Conservation (phyloP, 2,113 vertebrate genomes). For the Caranx melampygus region DNA sequence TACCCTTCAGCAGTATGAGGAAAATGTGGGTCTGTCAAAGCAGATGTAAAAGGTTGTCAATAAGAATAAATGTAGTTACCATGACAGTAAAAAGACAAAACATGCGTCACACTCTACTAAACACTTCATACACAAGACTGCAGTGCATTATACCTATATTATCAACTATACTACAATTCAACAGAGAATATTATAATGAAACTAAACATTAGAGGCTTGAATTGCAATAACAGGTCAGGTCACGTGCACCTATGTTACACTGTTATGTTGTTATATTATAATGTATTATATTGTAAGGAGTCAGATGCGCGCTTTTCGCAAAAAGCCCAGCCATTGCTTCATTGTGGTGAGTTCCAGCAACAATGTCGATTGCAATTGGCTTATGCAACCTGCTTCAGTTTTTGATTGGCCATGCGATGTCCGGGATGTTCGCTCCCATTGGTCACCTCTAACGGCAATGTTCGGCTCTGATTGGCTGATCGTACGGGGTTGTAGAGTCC, state of each 20-base stretch:
- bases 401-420: conserved; percentile 50
- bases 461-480: conserved; percentile 65
- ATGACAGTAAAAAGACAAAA: no score
- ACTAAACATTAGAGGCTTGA: no score
- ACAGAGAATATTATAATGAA: no score
- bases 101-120: no score
- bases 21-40: neutral
- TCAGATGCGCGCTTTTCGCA: conserved; percentile 7
- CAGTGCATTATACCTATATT: no score
- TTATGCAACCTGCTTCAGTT: rapidly evolving
- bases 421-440: conserved; percentile 20
- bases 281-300: neutral
- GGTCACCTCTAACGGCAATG: rapidly evolving
- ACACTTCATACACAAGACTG: no score
- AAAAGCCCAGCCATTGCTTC: neutral
- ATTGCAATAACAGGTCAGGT: no score
- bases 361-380: conserved; percentile 39
- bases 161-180: no score
- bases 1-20: neutral
- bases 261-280: neutral
- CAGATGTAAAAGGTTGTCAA: no score
- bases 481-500: conserved; percentile 57
- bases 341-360: neutral
- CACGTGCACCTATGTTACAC: neutral
- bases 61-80: no score